Conservation (phyloP, 1,140 invertebrate genomes). For the Steinernema feltiae region DNA sequence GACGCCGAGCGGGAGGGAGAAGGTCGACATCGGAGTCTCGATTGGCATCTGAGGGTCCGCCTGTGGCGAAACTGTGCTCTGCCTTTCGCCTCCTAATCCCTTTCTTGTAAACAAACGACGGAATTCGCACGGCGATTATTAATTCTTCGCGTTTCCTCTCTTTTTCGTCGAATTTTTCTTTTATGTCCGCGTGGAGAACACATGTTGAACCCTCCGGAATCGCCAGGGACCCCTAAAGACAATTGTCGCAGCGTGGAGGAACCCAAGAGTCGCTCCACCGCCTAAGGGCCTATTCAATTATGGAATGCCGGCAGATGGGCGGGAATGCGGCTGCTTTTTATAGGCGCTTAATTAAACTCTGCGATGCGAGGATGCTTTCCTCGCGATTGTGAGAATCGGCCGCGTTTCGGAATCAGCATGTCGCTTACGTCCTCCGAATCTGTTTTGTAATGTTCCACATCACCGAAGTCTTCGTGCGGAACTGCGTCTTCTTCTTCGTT, state of each 20-base stretch:
- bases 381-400: not conserved
- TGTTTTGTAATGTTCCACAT: not conserved
- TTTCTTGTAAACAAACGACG: constrained; percentile 1
- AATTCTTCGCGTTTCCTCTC: not conserved
- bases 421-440: not conserved
- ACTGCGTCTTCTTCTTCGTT: constrained; percentile 7
- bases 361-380: not conserved
- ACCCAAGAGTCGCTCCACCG: not conserved
- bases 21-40: not conserved
- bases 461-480: not conserved
- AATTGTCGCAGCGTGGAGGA: not conserved
- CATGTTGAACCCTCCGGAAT: not conserved
- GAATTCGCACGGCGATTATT: constrained; percentile 7
- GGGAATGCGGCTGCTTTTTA: not conserved
- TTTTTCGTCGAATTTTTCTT: not conserved
- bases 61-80: not conserved
- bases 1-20: not conserved
- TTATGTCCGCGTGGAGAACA: not conserved
- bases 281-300: constrained; percentile 1
- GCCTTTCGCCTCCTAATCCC: not conserved
- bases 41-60: not conserved
- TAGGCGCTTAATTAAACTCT: constrained; percentile 12
- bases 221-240: not conserved
- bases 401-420: not conserved
- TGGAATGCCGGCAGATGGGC: constrained; percentile 4